phyloP scores from a whole-genome alignment of 92 coral and sea anemone species.

The Siderastrea siderea region DNA sequence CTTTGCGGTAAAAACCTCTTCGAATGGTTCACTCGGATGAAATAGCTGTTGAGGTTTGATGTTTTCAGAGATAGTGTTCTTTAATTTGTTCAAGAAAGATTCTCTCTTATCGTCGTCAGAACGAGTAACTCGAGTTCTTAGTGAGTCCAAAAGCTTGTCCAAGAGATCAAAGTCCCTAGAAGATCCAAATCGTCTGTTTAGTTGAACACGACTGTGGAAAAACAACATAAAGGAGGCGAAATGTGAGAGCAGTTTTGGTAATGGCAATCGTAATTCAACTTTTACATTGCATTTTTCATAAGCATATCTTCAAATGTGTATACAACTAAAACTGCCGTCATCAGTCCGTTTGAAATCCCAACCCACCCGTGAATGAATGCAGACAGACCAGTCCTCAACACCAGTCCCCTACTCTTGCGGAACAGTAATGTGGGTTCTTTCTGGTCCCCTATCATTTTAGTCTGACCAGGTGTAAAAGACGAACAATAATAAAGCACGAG shows the following conservation, averaged over 20 bases:
- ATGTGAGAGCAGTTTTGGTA: not conserved
- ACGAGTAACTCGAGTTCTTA: slow-evolving; percentile 61
- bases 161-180: slow-evolving; percentile 68
- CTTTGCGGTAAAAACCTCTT: not conserved
- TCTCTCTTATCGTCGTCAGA: slow-evolving; percentile 31
- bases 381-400: no score
- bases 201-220: slow-evolving; percentile 78
- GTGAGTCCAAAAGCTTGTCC: slow-evolving; percentile 83
- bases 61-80: slow-evolving; percentile 14
- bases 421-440: no score
- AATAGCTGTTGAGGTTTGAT: slow-evolving; percentile 1
- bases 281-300: no score
- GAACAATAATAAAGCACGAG: no score
- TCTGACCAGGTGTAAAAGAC: no score
- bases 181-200: slow-evolving; percentile 64
- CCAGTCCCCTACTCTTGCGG: no score
- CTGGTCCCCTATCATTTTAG: no score
- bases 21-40: not conserved
- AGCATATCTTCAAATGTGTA: no score
- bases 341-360: no score
- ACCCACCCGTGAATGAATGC: no score
- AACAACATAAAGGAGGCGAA: not conserved
- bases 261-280: no score
- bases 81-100: slow-evolving; percentile 27
- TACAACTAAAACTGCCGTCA: no score